Conservation (phyloP, 2,797 vertebrate genomes). For the Macroramphosus scolopax region DNA sequence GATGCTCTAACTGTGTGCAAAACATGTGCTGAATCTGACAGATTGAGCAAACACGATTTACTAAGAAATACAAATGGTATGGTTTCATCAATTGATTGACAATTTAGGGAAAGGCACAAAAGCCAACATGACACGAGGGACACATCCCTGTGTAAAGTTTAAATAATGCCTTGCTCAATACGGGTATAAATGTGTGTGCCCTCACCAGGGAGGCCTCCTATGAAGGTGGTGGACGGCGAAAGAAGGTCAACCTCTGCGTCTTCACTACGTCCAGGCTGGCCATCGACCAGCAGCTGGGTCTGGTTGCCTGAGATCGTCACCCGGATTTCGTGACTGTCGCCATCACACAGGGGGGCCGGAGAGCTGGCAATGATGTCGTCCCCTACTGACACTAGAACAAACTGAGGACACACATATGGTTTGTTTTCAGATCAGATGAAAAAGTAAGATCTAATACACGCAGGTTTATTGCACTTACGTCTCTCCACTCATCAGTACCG, state of each 20-base stretch:
- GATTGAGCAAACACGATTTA: too few species aligned
- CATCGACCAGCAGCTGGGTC: slow-evolving; percentile 83
- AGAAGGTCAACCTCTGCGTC: slow-evolving; percentile 74
- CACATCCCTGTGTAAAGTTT: too few species aligned
- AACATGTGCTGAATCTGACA: too few species aligned
- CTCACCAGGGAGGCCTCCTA: slow-evolving; percentile 93
- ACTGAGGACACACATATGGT: slow-evolving; percentile 69
- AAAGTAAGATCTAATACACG: not conserved
- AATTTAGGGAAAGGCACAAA: too few species aligned
- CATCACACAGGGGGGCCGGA: slow-evolving; percentile 83
- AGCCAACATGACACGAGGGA: too few species aligned
- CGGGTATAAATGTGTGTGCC: not conserved
- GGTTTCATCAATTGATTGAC: too few species aligned
- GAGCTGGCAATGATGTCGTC: slow-evolving; percentile 80
- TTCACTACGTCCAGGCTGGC: slow-evolving; percentile 74
- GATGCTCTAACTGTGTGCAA: slow-evolving; percentile 5
- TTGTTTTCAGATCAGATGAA: slow-evolving; percentile 13
- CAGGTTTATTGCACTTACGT: slow-evolving; percentile 76
- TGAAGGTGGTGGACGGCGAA: slow-evolving; percentile 80
- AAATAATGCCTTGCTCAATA: too few species aligned
- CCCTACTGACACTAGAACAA: slow-evolving; percentile 83
- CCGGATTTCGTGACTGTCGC: slow-evolving; percentile 82
- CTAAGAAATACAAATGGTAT: too few species aligned
- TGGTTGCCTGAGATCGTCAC: slow-evolving; percentile 77
- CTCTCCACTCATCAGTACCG: slow-evolving; percentile 82